Evolutionary conservation across 2,888 invertebrate genomes (phyloP).

Genomic region (Aspidapion aeneum): DNA sequence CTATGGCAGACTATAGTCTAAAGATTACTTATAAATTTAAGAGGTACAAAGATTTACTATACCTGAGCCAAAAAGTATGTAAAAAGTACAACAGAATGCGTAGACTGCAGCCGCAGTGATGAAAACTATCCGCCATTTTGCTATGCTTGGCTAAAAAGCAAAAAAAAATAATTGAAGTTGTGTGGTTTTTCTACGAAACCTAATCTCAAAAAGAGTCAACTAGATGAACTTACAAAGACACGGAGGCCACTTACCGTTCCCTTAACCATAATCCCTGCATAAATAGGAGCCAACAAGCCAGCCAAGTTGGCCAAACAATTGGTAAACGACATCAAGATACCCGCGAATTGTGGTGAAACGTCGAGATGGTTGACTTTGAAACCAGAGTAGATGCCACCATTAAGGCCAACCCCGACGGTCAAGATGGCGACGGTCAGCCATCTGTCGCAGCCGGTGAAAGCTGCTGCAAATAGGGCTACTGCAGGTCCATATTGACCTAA

Average conservation of each 20-base stretch:
- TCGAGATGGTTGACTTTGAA: conserved; percentile 87
- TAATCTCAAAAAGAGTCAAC: background rate
- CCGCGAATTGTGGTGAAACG: conserved; percentile 85
- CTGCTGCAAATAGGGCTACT: conserved; percentile 72
- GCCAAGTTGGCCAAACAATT: conserved; percentile 86
- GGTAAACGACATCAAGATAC: conserved; percentile 86
- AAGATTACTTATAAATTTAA: no score
- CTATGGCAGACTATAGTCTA: no score
- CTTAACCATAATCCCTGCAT: conserved; percentile 77
- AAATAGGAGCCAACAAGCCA: conserved; percentile 80
- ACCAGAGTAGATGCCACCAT: conserved; percentile 86
- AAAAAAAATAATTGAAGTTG: conserved; percentile 9
- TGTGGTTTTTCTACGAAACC: background rate
- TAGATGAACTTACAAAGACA: no score
- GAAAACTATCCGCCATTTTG: conserved; percentile 85
- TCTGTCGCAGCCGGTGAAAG: conserved; percentile 82
- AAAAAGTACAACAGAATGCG: conserved; percentile 74
- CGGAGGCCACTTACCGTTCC: conserved; percentile 60
- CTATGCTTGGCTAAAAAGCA: conserved; percentile 72
- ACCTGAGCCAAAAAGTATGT: conserved; percentile 76
- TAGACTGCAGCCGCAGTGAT: conserved; percentile 80
- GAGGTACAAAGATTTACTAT: no score
- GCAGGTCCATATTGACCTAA: conserved; percentile 82
- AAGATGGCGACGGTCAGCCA: conserved; percentile 75
- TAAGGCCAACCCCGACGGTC: conserved; percentile 80